These are phyloP conservation scores for Ciconia maguari DNA, from an alignment of 2,113 vertebrate species.

Conservation along the genomic window DNA sequence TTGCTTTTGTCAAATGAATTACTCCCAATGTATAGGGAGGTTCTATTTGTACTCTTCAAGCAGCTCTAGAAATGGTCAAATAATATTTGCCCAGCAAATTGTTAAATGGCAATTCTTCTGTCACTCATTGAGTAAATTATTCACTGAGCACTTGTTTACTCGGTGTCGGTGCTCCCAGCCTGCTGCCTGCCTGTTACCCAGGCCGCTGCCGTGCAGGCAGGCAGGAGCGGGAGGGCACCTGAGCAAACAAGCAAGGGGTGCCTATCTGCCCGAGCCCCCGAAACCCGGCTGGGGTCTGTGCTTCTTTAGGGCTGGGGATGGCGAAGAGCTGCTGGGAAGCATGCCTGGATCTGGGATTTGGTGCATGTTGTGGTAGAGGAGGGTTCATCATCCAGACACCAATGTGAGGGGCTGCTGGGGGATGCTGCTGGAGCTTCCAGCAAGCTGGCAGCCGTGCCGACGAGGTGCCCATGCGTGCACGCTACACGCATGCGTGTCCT, in stretches of 20 bases:
- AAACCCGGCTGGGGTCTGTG: background rate
- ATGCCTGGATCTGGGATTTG: accelerated
- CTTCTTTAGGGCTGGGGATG: background rate
- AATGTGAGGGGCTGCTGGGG: no score
- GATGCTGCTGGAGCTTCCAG: background rate
- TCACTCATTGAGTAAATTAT: constrained; percentile 37
- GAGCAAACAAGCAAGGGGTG: background rate
- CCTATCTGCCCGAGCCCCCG: background rate
- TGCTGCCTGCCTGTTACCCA: background rate
- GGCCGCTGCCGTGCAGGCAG: background rate
- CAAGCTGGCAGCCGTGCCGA: background rate
- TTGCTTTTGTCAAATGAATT: background rate
- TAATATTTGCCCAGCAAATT: constrained; percentile 65
- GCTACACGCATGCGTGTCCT: accelerated
- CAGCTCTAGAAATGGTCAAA: constrained; percentile 52
- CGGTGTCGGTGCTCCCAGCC: background rate
- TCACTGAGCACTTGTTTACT: constrained; percentile 48
- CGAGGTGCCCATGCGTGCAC: accelerated
- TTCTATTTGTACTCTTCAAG: constrained; percentile 49
- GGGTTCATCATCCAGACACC: accelerated
- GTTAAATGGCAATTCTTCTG: constrained; percentile 47
- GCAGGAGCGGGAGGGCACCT: background rate
- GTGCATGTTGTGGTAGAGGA: background rate
- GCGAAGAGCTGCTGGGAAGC: background rate
- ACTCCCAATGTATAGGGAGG: background rate